Evolutionary conservation across 2,888 invertebrate species (phyloP), one percentile per base, ranked within the genome.

Genomic region (Amiota communis): DNA sequence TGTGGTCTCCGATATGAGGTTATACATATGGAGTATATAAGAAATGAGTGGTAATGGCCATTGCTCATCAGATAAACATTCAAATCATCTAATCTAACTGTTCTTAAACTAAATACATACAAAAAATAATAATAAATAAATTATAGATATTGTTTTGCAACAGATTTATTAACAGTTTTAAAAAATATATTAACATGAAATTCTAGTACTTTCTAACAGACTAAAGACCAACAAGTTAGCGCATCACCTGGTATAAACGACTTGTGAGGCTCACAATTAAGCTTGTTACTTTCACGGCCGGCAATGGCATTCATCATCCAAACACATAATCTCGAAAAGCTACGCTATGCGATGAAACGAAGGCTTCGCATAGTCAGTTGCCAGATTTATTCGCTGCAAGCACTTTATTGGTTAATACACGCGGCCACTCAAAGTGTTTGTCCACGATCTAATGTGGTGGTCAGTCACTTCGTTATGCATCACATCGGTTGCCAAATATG

Each of bases 371-470:
- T 94, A 73, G 95, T 95, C 69, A 94, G 94, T 51, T 93, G 96
- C 86, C 90, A 97, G 75, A 95, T 97, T 82, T 94, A 95, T 89
- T 95, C 97, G 1, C 94, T 98, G 92, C 97, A 97, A 92, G 97
- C 98, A 0, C 91, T 98, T 80, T 98, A 98, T 88, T 99, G 99
- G 99, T 90, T 99, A 23, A 90, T 99, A 64, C 93, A 97, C 70
- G 97, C 95, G 71, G 96, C 97, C 0, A 97, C 97, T 0, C 97
- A 97, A 87, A 95, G 97, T 4, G 94, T 95, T 6, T 95, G 97
- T 86, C 92, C 98, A 98, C 84, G 98, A 99, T 90, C 92, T 98
- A 11, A 92, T 99, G 88, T 98, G 98, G 98, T 98, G 97, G 95
- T 97, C 98, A 88, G 96, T 97, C 23, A 93, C 94, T n/a, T 95